Evolutionary conservation across 2,113 vertebrate genomes (phyloP), one percentile per base, ranked within the genome.

Genomic region (Calidris pygmaea): DNA sequence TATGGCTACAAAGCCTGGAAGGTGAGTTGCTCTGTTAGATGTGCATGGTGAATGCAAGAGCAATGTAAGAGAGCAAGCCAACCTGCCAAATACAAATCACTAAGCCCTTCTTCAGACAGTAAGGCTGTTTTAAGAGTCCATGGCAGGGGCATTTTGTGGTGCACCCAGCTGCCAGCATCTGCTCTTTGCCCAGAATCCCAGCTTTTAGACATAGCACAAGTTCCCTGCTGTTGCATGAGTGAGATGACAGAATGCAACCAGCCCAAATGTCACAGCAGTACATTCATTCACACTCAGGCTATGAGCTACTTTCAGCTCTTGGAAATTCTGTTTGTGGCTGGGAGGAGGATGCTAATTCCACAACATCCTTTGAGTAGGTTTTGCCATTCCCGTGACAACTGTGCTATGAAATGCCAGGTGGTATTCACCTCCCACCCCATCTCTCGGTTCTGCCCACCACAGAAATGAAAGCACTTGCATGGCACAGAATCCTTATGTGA

Each of bases 311-410:
- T 86, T 50, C 60, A 62, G 91, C 89, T 52, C 41, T 43, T 73
- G 76, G 68, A 78, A 89, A 60, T 85, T 63, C 91, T 91, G 18
- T 22, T 84, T 58, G 70, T 87, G 53, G 24, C 80, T 85, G 43
- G 47, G 89, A 92, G 76, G 76, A 90, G 68, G 60, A 67, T 71
- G n/a, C 22, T 66, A 74, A 58, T 92, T 77, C 50, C 59, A 56
- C 59, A 66, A 79, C 90, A 90, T 74, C 79, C 76, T 90, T 74
- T 84, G 91, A 87, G 93, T 37, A 88, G 80, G 60, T 93, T 92
- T 95, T 59, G 41, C 89, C 60, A 56, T 84, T 75, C 52, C 29
- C 2, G 47, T 41, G 76, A 63, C 20, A 78, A 71, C 65, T 55
- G 56, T 67, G 74, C 81, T 75, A 22, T 43, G 72, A 77, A 84